phyloP scores from a whole-genome alignment of 2,113 vertebrate genomes.

The Scatophagus argus region DNA sequence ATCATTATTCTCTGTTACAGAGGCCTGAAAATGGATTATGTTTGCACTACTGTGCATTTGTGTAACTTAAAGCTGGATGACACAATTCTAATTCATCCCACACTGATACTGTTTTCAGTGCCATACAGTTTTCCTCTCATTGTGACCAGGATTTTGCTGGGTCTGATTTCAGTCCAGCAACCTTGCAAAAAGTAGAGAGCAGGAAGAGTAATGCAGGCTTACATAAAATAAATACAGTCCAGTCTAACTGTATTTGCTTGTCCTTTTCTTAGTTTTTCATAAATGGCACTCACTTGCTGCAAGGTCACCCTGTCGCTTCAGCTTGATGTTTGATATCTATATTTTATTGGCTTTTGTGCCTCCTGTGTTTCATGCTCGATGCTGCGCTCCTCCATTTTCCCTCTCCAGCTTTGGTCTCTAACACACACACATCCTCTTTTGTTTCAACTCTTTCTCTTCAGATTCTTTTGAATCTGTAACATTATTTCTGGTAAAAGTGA shows the following conservation, averaged over 20 bases:
- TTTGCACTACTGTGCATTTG: too few relatives aligned
- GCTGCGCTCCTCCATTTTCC: conserved; percentile 14
- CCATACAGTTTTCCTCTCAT: not conserved
- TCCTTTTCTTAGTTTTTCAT: conserved; percentile 18
- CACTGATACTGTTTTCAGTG: not conserved
- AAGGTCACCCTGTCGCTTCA: conserved; percentile 61
- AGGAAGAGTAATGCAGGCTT: conserved; percentile 6
- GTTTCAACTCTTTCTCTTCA: conserved; percentile 45
- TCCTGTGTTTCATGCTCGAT: conserved; percentile 13
- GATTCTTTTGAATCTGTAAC: conserved; percentile 60
- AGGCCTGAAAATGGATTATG: not conserved
- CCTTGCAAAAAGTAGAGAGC: not conserved
- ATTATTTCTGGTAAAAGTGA: conserved; percentile 73
- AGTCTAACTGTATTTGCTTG: conserved; percentile 33
- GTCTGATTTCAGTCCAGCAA: conserved; percentile 15
- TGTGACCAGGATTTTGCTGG: not conserved
- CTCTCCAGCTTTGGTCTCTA: conserved; percentile 46
- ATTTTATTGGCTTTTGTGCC: conserved; percentile 57
- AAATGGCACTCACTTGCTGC: conserved; percentile 21
- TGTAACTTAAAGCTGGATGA: not conserved
- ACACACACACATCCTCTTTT: conserved; percentile 53
- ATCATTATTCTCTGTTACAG: conserved; percentile 31
- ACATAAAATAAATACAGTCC: conserved; percentile 22
- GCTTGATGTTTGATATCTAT: conserved; percentile 51
- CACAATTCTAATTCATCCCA: not conserved